Conservation (phyloP, 2,888 invertebrate species). For the Anagyrus pseudococci region DNA sequence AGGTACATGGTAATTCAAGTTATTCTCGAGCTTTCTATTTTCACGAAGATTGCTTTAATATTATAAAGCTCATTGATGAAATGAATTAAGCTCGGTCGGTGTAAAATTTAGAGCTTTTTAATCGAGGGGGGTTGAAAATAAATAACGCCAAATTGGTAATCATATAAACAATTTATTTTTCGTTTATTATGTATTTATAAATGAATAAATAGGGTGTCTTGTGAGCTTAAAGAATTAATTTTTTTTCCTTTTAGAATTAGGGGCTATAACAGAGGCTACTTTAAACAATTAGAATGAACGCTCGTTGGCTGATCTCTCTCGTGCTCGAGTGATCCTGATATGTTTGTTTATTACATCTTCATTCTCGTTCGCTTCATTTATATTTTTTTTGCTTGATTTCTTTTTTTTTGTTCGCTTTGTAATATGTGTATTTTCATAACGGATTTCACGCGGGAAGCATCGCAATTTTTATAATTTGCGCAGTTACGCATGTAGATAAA, state of each 20-base stretch:
- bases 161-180: conserved; percentile 39
- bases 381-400: conserved; percentile 1
- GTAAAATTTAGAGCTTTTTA: too few species aligned
- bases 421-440: conserved; percentile 11
- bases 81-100: too few species aligned
- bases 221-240: conserved; percentile 31
- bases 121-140: neutral
- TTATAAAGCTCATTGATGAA: too few species aligned
- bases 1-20: too few species aligned
- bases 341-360: conserved; percentile 29
- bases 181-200: conserved; percentile 33
- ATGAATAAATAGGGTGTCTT: conserved; percentile 36
- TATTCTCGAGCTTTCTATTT: too few species aligned
- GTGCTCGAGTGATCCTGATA: conserved; percentile 26
- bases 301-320: conserved; percentile 32
- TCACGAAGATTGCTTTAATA: too few species aligned
- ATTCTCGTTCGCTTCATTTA: conserved; percentile 3
- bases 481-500: conserved; percentile 2
- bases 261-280: conserved; percentile 33
- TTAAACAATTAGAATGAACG: conserved; percentile 33
- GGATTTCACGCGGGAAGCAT: conserved; percentile 30
- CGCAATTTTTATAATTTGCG: conserved; percentile 30
- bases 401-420: neutral
- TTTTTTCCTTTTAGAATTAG: conserved; percentile 23
- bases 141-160: conserved; percentile 20